Conservation (phyloP, 1,140 invertebrate genomes). For the Mercenaria mercenaria region DNA sequence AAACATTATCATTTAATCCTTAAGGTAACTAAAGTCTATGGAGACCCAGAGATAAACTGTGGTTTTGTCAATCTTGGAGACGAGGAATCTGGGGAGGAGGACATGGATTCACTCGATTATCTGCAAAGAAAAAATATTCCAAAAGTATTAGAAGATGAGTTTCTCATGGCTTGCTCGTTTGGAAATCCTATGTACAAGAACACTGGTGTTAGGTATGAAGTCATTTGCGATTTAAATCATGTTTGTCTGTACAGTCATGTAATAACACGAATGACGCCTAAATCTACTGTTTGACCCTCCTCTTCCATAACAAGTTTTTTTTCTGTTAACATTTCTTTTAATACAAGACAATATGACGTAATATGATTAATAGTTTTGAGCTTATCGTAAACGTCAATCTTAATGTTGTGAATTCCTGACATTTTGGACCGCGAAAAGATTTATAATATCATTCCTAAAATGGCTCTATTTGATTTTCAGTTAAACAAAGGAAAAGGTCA, state of each 20-base stretch:
- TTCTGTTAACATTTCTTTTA: not conserved
- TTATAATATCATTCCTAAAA: too few species aligned
- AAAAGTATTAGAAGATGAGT: not conserved
- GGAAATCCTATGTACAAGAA: constrained; percentile 45
- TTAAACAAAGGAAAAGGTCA: too few species aligned
- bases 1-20: too few species aligned
- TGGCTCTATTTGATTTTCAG: too few species aligned
- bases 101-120: constrained; percentile 41
- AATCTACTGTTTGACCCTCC: not conserved
- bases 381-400: too few species aligned
- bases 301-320: not conserved
- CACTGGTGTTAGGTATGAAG: not conserved
- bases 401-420: too few species aligned
- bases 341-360: too few species aligned
- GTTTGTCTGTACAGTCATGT: not conserved
- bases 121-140: constrained; percentile 26
- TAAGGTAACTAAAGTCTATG: constrained; percentile 25
- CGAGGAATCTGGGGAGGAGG: constrained; percentile 1
- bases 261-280: not conserved
- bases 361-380: too few species aligned
- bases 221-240: too few species aligned
- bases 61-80: not conserved
- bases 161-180: constrained; percentile 32
- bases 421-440: too few species aligned
- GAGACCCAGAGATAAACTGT: constrained; percentile 46